Base-by-base conservation (phyloP, 2,113 vertebrate genomes). In the Regulus satrapa region DNA sequence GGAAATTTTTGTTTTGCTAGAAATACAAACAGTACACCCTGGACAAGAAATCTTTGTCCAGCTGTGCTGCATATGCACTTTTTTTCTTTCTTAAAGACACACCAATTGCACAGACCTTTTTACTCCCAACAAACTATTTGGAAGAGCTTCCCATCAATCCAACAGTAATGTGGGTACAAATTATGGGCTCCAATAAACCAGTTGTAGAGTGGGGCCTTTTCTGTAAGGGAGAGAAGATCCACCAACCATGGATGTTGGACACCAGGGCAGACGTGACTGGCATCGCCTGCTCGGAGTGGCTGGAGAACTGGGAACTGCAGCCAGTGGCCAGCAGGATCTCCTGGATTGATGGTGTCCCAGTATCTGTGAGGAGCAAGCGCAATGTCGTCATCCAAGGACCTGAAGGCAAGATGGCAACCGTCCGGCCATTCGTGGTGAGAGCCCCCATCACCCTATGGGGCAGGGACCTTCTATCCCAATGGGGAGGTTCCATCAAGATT, bases 251-350 rank as follows among this genome's bases (percentile, higher is more conserved):
- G 31, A 43, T 56, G 40, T 7, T 56, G 5, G 52, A 73, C 31
- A 73, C 7, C 0, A 1, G 71, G 2, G 3, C 24, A 6, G 21
- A 41, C 1, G 3, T 73, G 24, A 56, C 52, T 32, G 34, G 45
- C 24, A 34, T 34, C 0, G 1, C 40, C 18, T 2, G 1, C 17
- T 73, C 69, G 0, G 9, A 72, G 9, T 72, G 69, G 51, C 31
- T 31, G n/a, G 38, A 4, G 3, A n/a, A 26, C 38, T 56, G 52
- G 38, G 38, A 55, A 41, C 51, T 72, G 3, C 29, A 55, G 7
- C 38, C 2, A 1, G 40, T 45, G 8, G 40, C 17, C 19, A 31
- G 38, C 17, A 7, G n/a, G 38, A 72, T 72, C 43, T 43, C 11
- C 2, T 29, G 38, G 38, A 43, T 43, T 25, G 17, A 23, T 55